Evolutionary conservation across 1,140 invertebrate species (phyloP).

Genomic region (Melitaea cinxia): DNA sequence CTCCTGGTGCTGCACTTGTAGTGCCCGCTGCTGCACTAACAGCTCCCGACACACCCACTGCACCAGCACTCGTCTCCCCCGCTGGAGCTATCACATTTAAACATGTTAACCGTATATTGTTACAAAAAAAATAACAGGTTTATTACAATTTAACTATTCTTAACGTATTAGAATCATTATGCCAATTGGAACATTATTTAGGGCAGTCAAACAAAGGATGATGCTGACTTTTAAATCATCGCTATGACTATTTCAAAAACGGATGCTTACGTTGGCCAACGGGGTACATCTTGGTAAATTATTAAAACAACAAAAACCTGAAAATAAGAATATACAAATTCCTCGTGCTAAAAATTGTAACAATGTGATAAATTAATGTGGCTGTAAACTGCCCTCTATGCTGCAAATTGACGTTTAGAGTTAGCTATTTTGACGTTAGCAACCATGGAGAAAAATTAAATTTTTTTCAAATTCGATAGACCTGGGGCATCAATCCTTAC

Average conservation of each 20-base stretch:
- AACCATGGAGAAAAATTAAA: slow-evolving; percentile 17
- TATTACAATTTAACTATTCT: slow-evolving; percentile 4
- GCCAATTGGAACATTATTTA: slow-evolving; percentile 63
- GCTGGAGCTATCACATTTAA: slow-evolving; percentile 62
- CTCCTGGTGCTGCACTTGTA: slow-evolving; percentile 52
- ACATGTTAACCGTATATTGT: slow-evolving; percentile 12
- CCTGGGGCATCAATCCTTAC: neutral
- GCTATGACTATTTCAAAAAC: slow-evolving; percentile 40
- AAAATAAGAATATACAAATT: slow-evolving; percentile 66
- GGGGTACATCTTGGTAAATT: slow-evolving; percentile 72
- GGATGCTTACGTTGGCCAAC: slow-evolving; percentile 76
- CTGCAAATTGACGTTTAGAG: slow-evolving; percentile 51
- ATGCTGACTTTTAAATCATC: slow-evolving; percentile 52
- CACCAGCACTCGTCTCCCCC: slow-evolving; percentile 75
- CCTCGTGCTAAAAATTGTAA: slow-evolving; percentile 63
- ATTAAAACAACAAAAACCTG: slow-evolving; percentile 64
- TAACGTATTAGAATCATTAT: slow-evolving; percentile 23
- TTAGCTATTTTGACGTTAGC: slow-evolving; percentile 47
- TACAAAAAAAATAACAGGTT: slow-evolving; percentile 15
- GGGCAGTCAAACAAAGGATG: slow-evolving; percentile 77
- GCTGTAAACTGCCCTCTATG: slow-evolving; percentile 52
- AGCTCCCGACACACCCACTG: slow-evolving; percentile 66
- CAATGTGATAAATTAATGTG: slow-evolving; percentile 68
- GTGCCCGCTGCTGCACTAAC: slow-evolving; percentile 60
- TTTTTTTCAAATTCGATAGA: neutral